These are phyloP conservation scores for Lasioglossum figueresi DNA, from an alignment of 2,888 invertebrate genomes.

Conservation along the genomic window DNA sequence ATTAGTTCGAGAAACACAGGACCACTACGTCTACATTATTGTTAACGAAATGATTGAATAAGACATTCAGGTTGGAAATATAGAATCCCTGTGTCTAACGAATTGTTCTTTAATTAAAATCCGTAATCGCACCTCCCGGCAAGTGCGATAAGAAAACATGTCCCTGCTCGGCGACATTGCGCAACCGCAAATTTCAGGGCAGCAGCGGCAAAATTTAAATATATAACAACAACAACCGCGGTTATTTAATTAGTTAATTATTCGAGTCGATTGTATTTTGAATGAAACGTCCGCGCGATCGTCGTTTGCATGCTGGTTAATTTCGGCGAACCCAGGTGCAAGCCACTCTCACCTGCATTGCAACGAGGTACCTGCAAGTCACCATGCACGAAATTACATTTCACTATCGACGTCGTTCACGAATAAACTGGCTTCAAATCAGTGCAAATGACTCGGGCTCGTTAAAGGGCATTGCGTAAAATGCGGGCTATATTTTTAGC, in stretches of 20 bases:
- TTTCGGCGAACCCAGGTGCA: slow-evolving; percentile 68
- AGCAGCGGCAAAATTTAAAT: neutral
- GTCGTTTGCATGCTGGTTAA: slow-evolving; percentile 60
- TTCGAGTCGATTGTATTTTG: slow-evolving; percentile 33
- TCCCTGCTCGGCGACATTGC: neutral
- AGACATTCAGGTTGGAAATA: neutral
- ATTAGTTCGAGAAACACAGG: no score
- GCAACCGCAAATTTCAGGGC: slow-evolving; percentile 20
- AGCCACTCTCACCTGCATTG: slow-evolving; percentile 69
- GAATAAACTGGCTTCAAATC: slow-evolving; percentile 64
- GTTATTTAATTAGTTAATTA: slow-evolving; percentile 55
- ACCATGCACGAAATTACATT: slow-evolving; percentile 66
- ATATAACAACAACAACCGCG: neutral
- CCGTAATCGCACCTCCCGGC: neutral
- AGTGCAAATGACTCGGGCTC: slow-evolving; percentile 52
- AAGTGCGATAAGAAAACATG: neutral
- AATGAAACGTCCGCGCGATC: slow-evolving; percentile 29
- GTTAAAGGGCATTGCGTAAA: slow-evolving; percentile 48
- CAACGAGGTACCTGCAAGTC: slow-evolving; percentile 67
- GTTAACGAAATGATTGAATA: neutral
- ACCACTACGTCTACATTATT: no score
- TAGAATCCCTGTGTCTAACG: neutral
- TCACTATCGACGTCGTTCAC: slow-evolving; percentile 58
- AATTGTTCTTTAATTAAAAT: neutral
- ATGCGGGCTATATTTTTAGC: slow-evolving; percentile 21